Conservation (phyloP, 2,113 vertebrate genomes). For the Galeopterus variegatus region DNA sequence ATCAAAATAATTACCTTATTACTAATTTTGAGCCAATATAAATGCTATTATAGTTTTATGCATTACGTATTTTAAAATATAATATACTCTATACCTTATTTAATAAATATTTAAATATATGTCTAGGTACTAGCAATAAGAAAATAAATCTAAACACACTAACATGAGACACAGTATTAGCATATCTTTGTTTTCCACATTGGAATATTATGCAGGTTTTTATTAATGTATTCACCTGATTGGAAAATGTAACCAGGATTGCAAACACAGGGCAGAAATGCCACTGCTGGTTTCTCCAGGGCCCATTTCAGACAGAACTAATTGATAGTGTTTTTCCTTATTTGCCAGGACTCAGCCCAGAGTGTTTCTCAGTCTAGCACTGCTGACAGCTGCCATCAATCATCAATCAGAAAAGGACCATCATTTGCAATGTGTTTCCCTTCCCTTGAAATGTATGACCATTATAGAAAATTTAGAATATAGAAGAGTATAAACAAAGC, state of each 20-base stretch:
- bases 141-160: neutral
- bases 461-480: slow-evolving; percentile 19
- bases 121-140: neutral
- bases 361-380: neutral
- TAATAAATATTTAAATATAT: neutral
- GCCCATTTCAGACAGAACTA: neutral
- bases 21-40: neutral
- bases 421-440: slow-evolving; percentile 45
- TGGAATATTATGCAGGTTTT: neutral
- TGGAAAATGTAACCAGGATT: neutral
- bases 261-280: neutral
- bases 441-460: slow-evolving; percentile 7
- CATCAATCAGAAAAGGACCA: slow-evolving; percentile 52
- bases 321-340: slow-evolving; percentile 2
- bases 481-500: neutral
- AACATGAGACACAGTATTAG: neutral
- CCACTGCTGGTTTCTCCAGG: neutral
- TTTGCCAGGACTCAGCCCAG: neutral
- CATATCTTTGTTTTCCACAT: neutral
- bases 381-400: slow-evolving; percentile 63
- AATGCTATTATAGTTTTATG: neutral
- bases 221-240: neutral
- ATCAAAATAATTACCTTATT: neutral
- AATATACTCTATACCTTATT: neutral
- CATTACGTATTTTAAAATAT: neutral